phyloP scores from a whole-genome alignment of 1,140 invertebrate genomes.

The Zaprionus africanus region DNA sequence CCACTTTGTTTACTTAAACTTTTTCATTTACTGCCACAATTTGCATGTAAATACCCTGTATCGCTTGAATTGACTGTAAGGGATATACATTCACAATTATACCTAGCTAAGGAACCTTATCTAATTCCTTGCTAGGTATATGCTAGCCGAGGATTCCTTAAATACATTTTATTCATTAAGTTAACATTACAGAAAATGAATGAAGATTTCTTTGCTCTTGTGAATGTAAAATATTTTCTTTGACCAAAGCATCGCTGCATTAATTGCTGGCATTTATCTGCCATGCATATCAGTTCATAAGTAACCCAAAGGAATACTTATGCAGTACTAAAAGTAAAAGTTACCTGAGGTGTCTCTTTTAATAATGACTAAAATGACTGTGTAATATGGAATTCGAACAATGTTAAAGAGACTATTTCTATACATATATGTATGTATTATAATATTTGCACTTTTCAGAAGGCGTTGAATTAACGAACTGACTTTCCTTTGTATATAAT shows the following conservation, averaged over 20 bases:
- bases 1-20: conserved; percentile 40
- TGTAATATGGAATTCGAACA: not conserved
- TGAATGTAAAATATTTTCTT: not conserved
- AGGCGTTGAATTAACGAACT: too few species aligned
- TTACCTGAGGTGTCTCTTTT: not conserved
- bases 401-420: too few species aligned
- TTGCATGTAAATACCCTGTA: conserved; percentile 11
- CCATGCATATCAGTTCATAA: not conserved
- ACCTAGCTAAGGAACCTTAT: not conserved
- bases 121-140: not conserved
- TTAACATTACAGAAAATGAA: not conserved
- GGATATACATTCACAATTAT: not conserved
- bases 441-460: not conserved
- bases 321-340: not conserved
- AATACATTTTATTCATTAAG: not conserved
- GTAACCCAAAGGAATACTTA: not conserved
- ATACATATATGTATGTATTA: too few species aligned
- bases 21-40: conserved; percentile 42
- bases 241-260: not conserved
- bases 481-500: too few species aligned
- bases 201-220: not conserved
- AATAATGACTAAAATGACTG: not conserved
- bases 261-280: not conserved
- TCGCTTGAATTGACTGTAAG: not conserved
- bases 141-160: not conserved